These are phyloP conservation scores for Melitaea cinxia DNA, from an alignment of 1,140 invertebrate species.

Conservation along the genomic window DNA sequence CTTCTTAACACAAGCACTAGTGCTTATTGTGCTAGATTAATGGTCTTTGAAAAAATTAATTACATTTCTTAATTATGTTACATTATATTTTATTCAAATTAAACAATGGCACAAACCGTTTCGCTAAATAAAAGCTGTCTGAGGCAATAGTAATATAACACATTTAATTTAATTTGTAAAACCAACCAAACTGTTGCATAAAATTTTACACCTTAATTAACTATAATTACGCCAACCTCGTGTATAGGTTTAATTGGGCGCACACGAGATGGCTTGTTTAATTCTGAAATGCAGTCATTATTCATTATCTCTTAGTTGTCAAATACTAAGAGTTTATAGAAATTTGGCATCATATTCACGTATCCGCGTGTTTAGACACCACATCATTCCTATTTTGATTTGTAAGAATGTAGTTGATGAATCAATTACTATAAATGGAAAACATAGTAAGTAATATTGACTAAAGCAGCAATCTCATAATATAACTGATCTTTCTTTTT, in stretches of 20 bases:
- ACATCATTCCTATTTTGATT: background rate
- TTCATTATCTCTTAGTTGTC: slow-evolving; percentile 15
- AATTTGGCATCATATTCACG: slow-evolving; percentile 23
- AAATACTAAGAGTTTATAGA: slow-evolving; percentile 11
- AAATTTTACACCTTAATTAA: slow-evolving; percentile 13
- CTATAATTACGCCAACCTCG: background rate
- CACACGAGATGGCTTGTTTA: slow-evolving; percentile 3
- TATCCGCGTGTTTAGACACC: background rate
- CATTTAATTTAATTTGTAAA: slow-evolving; percentile 16
- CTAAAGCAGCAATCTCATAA: no score
- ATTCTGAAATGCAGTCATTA: background rate
- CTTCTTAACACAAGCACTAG: no score
- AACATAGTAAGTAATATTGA: no score
- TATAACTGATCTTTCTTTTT: no score
- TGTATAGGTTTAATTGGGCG: slow-evolving; percentile 3
- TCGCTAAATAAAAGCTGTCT: background rate
- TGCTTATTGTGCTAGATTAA: no score
- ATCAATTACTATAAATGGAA: background rate
- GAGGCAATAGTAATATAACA: background rate
- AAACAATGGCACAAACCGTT: no score
- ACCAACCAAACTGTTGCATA: slow-evolving; percentile 3
- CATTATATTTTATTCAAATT: no score
- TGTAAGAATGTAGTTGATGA: background rate
- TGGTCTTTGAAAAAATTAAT: no score
- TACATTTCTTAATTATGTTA: no score